phyloP scores from a whole-genome alignment of 2,888 invertebrate species.

The Zaprionus bogoriensis region DNA sequence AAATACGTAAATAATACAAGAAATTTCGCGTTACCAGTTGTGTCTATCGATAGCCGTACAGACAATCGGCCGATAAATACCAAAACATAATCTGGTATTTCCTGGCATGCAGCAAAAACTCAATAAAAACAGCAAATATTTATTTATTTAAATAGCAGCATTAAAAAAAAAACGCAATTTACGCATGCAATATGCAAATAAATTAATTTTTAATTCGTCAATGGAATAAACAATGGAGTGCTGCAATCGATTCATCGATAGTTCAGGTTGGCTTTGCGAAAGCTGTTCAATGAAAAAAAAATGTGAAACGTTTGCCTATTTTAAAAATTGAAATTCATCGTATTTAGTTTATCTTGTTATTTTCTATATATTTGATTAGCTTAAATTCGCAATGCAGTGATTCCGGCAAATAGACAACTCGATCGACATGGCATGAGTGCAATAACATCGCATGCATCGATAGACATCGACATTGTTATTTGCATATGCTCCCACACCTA shows the following conservation, averaged over 20 bases:
- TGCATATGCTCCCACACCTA: constrained; percentile 30
- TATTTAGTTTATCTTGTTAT: neutral
- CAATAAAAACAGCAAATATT: neutral
- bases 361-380: neutral
- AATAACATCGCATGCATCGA: constrained; percentile 24
- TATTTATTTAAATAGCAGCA: no score
- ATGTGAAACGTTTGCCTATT: neutral
- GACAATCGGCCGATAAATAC: constrained; percentile 22
- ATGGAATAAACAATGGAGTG: neutral
- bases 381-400: neutral
- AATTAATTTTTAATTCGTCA: no score
- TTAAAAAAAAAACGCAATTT: neutral
- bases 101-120: neutral
- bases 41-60: constrained; percentile 37
- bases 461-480: constrained; percentile 8
- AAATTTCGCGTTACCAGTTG: constrained; percentile 46
- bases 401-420: neutral
- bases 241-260: neutral
- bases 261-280: neutral
- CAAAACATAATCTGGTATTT: neutral
- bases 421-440: neutral
- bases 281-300: neutral
- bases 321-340: neutral
- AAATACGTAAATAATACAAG: constrained; percentile 68
- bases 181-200: neutral